Evolutionary conservation across 2,797 vertebrate genomes (phyloP).

Genomic region (Brachymystax lenok): DNA sequence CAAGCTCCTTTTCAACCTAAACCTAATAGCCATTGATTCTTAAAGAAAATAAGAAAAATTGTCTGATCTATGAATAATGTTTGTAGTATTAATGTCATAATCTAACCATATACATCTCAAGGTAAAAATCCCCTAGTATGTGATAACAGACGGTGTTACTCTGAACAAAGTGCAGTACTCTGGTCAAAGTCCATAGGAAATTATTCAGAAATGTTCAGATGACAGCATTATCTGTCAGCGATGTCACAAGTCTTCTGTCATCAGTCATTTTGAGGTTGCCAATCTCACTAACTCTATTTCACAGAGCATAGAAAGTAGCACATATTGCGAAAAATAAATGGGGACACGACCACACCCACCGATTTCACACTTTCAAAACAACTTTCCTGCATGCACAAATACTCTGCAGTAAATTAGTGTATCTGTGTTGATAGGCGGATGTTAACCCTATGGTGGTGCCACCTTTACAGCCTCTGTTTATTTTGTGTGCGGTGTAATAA

Average conservation of each 20-base stretch:
- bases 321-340: background rate
- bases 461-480: background rate
- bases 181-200: too few species aligned
- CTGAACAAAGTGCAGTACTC: too few species aligned
- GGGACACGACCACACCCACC: background rate
- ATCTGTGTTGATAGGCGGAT: background rate
- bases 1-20: background rate
- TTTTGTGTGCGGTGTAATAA: background rate
- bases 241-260: too few species aligned
- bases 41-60: too few species aligned
- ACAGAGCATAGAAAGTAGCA: background rate
- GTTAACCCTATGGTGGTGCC: background rate
- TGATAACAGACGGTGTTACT: background rate
- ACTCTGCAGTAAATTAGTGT: background rate
- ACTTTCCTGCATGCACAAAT: background rate
- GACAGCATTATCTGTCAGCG: too few species aligned
- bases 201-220: too few species aligned
- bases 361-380: background rate
- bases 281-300: too few species aligned
- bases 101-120: background rate
- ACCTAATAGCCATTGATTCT: too few species aligned
- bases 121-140: background rate
- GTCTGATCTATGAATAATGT: background rate
- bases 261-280: too few species aligned
- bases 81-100: background rate